Evolutionary conservation across 2,888 invertebrate species (phyloP).

Genomic region (Netelia fuscicornis): DNA sequence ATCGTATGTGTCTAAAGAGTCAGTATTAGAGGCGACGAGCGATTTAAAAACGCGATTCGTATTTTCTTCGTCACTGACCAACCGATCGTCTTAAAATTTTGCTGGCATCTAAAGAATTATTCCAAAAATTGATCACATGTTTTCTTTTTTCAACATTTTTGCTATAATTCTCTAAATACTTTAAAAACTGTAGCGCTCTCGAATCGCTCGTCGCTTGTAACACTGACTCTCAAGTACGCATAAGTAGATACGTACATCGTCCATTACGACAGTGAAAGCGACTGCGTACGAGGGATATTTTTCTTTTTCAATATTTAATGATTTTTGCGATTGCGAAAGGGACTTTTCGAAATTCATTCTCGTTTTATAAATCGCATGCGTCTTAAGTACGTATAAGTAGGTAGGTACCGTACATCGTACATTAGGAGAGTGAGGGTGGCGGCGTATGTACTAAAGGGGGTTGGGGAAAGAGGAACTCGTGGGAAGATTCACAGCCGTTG

Average conservation of each 20-base stretch:
- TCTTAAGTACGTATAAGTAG: slow-evolving; percentile 6
- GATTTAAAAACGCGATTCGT: no score
- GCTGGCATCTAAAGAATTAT: no score
- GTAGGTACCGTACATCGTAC: slow-evolving; percentile 11
- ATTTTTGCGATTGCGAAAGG: neutral
- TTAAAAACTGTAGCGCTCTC: no score
- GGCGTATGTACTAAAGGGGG: slow-evolving; percentile 23
- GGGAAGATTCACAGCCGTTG: slow-evolving; percentile 81
- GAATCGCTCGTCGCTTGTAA: no score
- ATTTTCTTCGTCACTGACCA: no score
- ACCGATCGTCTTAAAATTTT: no score
- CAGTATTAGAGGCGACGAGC: no score
- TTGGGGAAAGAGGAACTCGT: slow-evolving; percentile 70
- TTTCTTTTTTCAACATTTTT: no score
- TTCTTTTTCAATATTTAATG: neutral
- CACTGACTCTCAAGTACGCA: neutral
- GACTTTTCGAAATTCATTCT: slow-evolving; percentile 14
- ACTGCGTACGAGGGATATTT: slow-evolving; percentile 9
- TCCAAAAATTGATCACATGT: no score
- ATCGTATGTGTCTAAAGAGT: no score
- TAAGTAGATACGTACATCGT: slow-evolving; percentile 22
- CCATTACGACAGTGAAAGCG: slow-evolving; percentile 17
- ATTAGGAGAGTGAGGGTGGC: slow-evolving; percentile 29
- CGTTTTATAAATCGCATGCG: neutral
- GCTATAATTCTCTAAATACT: no score